Evolutionary conservation across 1,140 invertebrate species (phyloP), one percentile per base, ranked within the genome.

Genomic region (Calosoma granatense): DNA sequence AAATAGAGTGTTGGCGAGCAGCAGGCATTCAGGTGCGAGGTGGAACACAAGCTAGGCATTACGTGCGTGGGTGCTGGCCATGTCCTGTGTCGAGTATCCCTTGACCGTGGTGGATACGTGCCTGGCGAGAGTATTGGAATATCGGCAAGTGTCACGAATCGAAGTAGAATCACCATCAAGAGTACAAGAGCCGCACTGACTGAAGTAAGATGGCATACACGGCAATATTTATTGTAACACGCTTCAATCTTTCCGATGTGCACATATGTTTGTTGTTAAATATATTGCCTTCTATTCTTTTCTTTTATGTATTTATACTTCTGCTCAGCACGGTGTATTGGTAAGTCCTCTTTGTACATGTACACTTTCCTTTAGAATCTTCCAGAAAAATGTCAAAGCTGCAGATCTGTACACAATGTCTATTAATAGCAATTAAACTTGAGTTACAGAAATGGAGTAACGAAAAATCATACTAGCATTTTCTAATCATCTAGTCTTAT

Each of bases 91-190:
- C 78, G 87, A 64, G 90, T 95, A 20, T 81, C 89, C 51, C 74
- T 96, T 39, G 92, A 95, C 72, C 79, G 91, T 68, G 92, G 92
- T 51, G 93, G 92, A 11, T 96, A 94, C 69, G 91, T 96, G 20
- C 92, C 92, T 15, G 93, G 93, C 0, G 91, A 94, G 74, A 93
- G 87, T 65, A 92, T 96, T 67, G 83, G 84, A 69, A 63, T 72
- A n/a, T 87, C 85, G 54, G 92, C 92, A 6, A 84, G 81, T 54
- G 82, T 96, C n/a, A 80, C 83, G 65, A 96, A 95, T 74, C 78
- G 85, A 61, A 94, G 90, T 69, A 83, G 85, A 68, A 85, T 89
- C 39, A 81, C 82, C 21, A 82, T 91, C 56, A 85, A 83, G 68
- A 78, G 78, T 57, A 90, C 87, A 0, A 78, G 83, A 67, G 88